Evolutionary conservation across 2,888 invertebrate species (phyloP).

Genomic region (Ischnus inquisitorius): DNA sequence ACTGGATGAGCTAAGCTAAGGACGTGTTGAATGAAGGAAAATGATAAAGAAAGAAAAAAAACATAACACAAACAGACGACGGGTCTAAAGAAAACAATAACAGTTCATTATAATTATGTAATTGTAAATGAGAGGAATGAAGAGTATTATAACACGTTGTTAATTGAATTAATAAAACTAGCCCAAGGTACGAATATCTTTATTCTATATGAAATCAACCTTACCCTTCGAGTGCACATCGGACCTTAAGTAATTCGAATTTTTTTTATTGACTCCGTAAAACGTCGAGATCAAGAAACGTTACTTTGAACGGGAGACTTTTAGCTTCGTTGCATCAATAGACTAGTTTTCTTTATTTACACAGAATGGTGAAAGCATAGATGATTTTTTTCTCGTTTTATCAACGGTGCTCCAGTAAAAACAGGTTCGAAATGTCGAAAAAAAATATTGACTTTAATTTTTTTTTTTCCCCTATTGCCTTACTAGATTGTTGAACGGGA

Average conservation of each 20-base stretch:
- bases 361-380: not conserved
- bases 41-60: slow-evolving; percentile 55
- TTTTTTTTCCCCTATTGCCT: not conserved
- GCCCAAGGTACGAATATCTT: slow-evolving; percentile 81
- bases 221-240: not conserved
- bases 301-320: no score
- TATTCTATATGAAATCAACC: slow-evolving; percentile 34
- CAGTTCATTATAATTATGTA: slow-evolving; percentile 82
- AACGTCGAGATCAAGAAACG: not conserved
- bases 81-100: slow-evolving; percentile 83
- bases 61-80: slow-evolving; percentile 78
- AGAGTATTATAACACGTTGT: slow-evolving; percentile 85
- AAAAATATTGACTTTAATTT: not conserved
- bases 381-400: not conserved
- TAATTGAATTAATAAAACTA: slow-evolving; percentile 86
- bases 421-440: not conserved
- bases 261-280: not conserved
- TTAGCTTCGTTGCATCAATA: not conserved
- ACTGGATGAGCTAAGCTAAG: slow-evolving; percentile 80
- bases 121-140: slow-evolving; percentile 84
- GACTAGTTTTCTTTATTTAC: slow-evolving; percentile 4
- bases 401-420: not conserved
- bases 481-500: slow-evolving; percentile 15
- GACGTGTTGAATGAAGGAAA: slow-evolving; percentile 68
- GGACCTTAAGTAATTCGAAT: not conserved